Conservation (phyloP, 2,888 invertebrate species). For the Ochropleura plecta region DNA sequence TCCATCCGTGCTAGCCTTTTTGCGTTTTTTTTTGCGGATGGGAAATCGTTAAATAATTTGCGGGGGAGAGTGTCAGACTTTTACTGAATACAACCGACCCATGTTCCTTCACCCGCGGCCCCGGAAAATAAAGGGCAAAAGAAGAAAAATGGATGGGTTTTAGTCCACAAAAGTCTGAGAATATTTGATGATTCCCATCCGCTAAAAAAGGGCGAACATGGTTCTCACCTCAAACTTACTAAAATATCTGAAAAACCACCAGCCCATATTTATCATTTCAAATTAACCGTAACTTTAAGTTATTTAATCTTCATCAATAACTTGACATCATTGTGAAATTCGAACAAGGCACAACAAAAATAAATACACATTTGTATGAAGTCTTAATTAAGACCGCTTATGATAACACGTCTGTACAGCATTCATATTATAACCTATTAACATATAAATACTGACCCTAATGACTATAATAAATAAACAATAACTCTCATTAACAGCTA, state of each 20-base stretch:
- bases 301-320: background rate
- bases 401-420: conserved; percentile 30
- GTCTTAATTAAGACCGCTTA: conserved; percentile 37
- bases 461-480: conserved; percentile 40
- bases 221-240: background rate
- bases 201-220: background rate
- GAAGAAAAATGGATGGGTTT: too few species aligned
- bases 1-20: too few species aligned
- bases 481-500: conserved; percentile 37
- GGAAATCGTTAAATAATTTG: too few species aligned
- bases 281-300: background rate
- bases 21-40: too few species aligned
- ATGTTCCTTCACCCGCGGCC: too few species aligned
- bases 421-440: conserved; percentile 34
- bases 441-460: conserved; percentile 26
- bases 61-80: too few species aligned
- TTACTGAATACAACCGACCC: too few species aligned
- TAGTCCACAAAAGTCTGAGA: too few species aligned
- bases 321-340: background rate
- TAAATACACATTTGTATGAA: background rate
- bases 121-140: too few species aligned
- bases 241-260: too few species aligned
- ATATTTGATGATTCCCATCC: too few species aligned
- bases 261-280: background rate
- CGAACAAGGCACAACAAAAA: background rate